Evolutionary conservation across 2,113 vertebrate genomes (phyloP).

Genomic region (Regulus satrapa): DNA sequence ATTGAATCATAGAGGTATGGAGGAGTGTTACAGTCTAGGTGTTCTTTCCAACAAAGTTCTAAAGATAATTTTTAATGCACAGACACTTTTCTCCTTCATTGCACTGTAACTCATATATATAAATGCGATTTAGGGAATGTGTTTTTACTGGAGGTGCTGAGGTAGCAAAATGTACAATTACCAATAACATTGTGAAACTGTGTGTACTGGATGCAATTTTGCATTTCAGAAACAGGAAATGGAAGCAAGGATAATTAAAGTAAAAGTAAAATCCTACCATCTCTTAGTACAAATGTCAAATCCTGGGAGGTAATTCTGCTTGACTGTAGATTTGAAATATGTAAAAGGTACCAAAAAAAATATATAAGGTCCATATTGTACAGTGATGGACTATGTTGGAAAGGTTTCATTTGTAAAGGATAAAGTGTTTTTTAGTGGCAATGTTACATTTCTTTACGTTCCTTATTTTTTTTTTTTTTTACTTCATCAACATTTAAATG

Average conservation of each 20-base stretch:
- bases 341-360: background rate
- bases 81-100: constrained; percentile 11
- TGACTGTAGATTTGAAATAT: background rate
- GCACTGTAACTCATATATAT: background rate
- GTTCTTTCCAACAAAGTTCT: constrained; percentile 32
- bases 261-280: background rate
- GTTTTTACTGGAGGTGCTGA: constrained; percentile 25
- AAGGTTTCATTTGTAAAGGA: background rate
- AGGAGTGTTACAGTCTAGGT: background rate
- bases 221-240: background rate
- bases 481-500: background rate
- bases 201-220: background rate
- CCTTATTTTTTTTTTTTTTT: background rate
- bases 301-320: background rate
- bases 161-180: constrained; percentile 1
- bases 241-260: background rate
- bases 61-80: constrained; percentile 35
- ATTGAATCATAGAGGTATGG: constrained; percentile 21
- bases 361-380: background rate
- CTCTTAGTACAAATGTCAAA: background rate
- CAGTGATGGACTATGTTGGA: background rate
- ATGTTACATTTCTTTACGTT: background rate
- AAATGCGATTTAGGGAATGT: background rate
- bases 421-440: background rate
- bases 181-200: background rate